Evolutionary conservation across 1,140 invertebrate genomes (phyloP), one percentile per base, ranked within the genome.

Genomic region (Procambarus clarkii): DNA sequence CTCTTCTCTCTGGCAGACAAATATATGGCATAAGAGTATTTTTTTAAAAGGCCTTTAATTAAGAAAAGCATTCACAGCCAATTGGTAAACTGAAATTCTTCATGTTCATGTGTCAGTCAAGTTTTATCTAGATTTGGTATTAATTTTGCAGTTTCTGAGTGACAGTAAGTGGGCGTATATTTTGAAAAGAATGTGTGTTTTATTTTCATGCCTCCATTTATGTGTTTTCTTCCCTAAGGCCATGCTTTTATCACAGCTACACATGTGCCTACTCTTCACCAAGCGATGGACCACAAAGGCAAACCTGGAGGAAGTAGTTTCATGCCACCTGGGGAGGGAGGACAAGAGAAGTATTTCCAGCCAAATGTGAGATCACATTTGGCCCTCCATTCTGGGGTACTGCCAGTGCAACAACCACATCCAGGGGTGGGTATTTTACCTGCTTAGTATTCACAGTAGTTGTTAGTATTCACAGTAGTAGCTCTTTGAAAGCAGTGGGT

Each of bases 281-380:
- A 80, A 77, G 54, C 86, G 11, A 34, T 92, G 46, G 91, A 92
- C 48, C 91, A 92, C 74, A 92, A 92, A 77, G 74, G 84, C 34
- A 92, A 92, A 44, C 77, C 91, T n/a, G 71, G 76, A 13, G 91
- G 79, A 9, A 74, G 91, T 18, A 48, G 60, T 21, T 92, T 88
- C 71, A 71, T 83, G 8, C 91, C 85, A 8, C 69, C 78, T 44
- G 85, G 69, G 18, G 88, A 84, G 18, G 82, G 74, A 46, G 91
- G 60, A 77, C 91, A 88, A 44, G 91, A 92, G 48, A 92, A 92
- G n/a, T 92, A 88, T 58, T 92, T 88, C 81, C 82, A 85, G 54
- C 54, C 82, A 2, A 48, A 48, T 46, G 91, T 92, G 15, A 71
- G 91, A 13, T 83, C 86, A 21, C 91, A 92, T 13, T 46, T 92